Base-by-base conservation (phyloP, 2,113 vertebrate species). In the Thalassarche chlororhynchos region DNA sequence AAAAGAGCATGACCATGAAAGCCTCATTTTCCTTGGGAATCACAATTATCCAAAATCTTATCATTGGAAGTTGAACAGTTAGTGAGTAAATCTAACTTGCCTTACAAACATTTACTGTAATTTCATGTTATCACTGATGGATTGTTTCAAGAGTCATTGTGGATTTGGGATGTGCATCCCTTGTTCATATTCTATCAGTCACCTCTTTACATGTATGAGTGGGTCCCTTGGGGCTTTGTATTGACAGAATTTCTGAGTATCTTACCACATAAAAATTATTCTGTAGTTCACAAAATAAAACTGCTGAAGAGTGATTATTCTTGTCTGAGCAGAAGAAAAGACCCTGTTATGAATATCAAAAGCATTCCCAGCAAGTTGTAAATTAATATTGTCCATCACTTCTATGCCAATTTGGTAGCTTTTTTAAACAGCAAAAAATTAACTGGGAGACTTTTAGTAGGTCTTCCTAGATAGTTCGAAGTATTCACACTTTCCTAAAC, bases 151-250 rank as follows among this genome's bases (percentile, higher is more conserved):
- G 34, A 87, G 28, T 55, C 65, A 54, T 6, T 42, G 18, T 68
- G 82, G 32, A 71, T 92, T 92, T 85, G 40, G 40, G 61, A 64
- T 44, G 9, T 44, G 9, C 7, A 40, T 17, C 4, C 36, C 46
- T 34, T 61, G 28, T 36, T 87, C 36, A 25, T 14, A 36, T 32
- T 17, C n/a, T 54, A 44, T 36, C 72, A 60, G 49, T 44, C 38
- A 90, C 44, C 25, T 42, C 28, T 70, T 87, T 17, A 87, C 21
- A 47, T 0, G 0, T 23, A 28, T 17, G 55, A 85, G 26, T 29
- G 7, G 5, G 15, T 69, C 17, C 23, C 55, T 58, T 0, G 0
- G 32, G 31, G 14, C 28, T 58, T 66, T 42, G 10, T 31, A 85
- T 8, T 47, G 26, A 55, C 34, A 84, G 61, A 80, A 91, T 18